phyloP scores from a whole-genome alignment of 2,113 vertebrate species.

The Speoplatyrhinus poulsoni region DNA sequence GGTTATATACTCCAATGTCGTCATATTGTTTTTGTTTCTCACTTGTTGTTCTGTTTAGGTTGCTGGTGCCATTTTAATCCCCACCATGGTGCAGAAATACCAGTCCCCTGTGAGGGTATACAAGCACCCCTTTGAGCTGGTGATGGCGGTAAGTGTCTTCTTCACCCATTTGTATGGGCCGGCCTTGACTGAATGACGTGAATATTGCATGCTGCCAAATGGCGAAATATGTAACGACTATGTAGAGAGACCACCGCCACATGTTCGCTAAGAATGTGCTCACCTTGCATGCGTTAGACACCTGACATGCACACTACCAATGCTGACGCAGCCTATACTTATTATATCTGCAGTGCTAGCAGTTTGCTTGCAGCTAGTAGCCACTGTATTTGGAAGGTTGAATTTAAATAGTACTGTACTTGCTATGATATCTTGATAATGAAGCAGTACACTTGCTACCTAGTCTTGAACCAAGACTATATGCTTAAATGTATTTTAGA shows the following conservation, averaged over 20 bases:
- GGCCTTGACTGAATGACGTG: slow-evolving; percentile 1
- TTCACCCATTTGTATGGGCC: not conserved
- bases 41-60: slow-evolving; percentile 44
- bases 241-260: slow-evolving; percentile 16
- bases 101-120: slow-evolving; percentile 96
- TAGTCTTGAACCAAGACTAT: no score
- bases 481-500: no score
- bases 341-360: not conserved
- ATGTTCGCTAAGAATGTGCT: slow-evolving; percentile 19
- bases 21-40: not conserved
- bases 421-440: not conserved
- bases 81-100: slow-evolving; percentile 97
- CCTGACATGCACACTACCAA: not conserved
- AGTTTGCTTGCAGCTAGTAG: not conserved
- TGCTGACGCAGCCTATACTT: not conserved
- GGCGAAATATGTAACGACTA: no score
- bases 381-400: not conserved
- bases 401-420: not conserved
- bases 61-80: slow-evolving; percentile 37
- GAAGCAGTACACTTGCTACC: no score
- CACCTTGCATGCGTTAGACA: slow-evolving; percentile 5
- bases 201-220: slow-evolving; percentile 23
- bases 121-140: slow-evolving; percentile 94
- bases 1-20: not conserved
- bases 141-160: slow-evolving; percentile 91